Conservation (phyloP, 2,113 vertebrate genomes). For the Poeciliopsis turrubarensis region DNA sequence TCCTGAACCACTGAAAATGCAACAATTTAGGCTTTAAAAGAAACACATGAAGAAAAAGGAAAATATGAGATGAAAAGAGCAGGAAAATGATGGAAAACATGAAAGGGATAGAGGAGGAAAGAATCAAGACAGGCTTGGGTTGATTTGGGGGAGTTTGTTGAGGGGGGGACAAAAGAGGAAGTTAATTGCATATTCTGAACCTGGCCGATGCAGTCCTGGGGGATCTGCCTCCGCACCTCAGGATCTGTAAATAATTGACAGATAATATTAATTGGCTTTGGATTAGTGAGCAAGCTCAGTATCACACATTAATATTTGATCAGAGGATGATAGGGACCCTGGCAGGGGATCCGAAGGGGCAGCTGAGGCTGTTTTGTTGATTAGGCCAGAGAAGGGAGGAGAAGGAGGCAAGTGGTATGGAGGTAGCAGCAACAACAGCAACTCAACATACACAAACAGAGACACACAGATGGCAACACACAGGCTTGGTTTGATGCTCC, state of each 20-base stretch:
- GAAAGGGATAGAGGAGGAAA: conserved; percentile 51
- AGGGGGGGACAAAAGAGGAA: conserved; percentile 71
- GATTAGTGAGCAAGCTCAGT: conserved; percentile 99
- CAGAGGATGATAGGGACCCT: conserved; percentile 99
- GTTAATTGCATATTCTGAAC: conserved; percentile 99
- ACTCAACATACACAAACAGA: conserved; percentile 41
- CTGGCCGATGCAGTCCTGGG: conserved; percentile 97
- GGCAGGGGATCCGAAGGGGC: conserved; percentile 96
- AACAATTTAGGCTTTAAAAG: conserved; percentile 79
- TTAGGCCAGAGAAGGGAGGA: conserved; percentile 89
- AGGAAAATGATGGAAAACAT: conserved; percentile 40
- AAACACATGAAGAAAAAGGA: conserved; percentile 73
- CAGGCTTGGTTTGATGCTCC: conserved; percentile 75
- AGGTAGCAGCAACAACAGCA: conserved; percentile 52
- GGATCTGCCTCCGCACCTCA: conserved; percentile 98
- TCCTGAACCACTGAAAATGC: conserved; percentile 67
- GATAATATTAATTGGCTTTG: conserved; percentile 99
- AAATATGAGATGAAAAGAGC: conserved; percentile 61
- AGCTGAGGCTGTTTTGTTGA: conserved; percentile 96
- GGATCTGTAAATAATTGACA: conserved; percentile 99
- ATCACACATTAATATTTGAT: conserved; percentile 99
- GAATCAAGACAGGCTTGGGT: conserved; percentile 49
- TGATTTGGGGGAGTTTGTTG: background rate
- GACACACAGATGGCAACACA: conserved; percentile 63
- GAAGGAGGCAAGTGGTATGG: conserved; percentile 78